Evolutionary conservation across 2,113 vertebrate species (phyloP), one percentile per base, ranked within the genome.

Genomic region (Oophaga pumilio): DNA sequence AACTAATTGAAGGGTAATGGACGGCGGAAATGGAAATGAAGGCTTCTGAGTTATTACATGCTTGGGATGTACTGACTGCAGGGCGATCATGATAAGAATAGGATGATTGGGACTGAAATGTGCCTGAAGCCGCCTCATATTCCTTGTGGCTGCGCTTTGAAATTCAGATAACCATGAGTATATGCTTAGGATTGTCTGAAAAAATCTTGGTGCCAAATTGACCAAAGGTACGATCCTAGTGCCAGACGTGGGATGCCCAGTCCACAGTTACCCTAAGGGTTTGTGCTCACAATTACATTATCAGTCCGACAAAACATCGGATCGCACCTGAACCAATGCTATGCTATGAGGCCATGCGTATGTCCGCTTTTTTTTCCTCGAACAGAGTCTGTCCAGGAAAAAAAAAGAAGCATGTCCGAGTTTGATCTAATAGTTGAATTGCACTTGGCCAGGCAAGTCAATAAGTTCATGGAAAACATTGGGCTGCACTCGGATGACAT

Each of bases 21-120:
- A 79, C 52, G 33, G 11, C 79, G 76, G 76, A 79, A 86, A 79
- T 68, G 76, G 85, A 79, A 79, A 69, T 69, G 43, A 77, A 50
- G 76, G 76, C 52, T 79, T 79, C 85, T 79, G 22, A 78, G 33
- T 86, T 53, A 79, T 86, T 86, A 56, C 62, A 64, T 53, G 60
- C 74, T 52, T 12, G 52, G 85, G 12, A 33, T 86, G 85, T 64
- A 81, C 12, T 59, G 18, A 80, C 85, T 86, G 85, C 85, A 86
- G 85, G 85, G 85, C 60, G 64, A 86, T 86, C 76, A 57, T 80
- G 85, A 86, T 79, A 79, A 86, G n/a, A n/a, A 77, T 50, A 86
- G 85, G 85, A 79, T 86, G 76, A 53, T 49, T 49, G 26, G 20
- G 64, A 18, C 64, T 81, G 50, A 6, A 87, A 87, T 49, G 28